Evolutionary conservation across 2,797 vertebrate genomes (phyloP).

Genomic region (Mus minutoides): DNA sequence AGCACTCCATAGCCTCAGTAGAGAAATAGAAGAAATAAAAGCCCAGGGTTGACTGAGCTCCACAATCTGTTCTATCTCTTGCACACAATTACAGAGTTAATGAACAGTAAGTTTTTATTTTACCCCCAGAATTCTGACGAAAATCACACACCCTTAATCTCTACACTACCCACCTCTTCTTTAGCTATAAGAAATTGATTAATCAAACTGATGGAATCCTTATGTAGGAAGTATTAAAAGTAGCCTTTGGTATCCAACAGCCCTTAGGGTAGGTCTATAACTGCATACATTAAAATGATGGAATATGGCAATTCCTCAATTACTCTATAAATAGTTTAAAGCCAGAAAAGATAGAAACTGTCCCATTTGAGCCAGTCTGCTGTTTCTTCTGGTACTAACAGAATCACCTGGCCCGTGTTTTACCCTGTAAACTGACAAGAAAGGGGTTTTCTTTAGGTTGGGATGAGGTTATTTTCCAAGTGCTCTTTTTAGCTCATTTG

Average conservation of each 20-base stretch:
- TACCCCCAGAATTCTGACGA: not conserved
- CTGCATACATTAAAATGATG: not conserved
- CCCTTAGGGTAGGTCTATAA: conserved; percentile 7
- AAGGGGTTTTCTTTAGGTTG: not conserved
- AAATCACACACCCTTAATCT: not conserved
- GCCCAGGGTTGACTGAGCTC: not conserved
- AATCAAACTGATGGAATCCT: conserved; percentile 1
- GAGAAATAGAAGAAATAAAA: not conserved
- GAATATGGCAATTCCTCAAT: not conserved
- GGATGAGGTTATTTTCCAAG: conserved; percentile 1
- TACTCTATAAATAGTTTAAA: conserved; percentile 46
- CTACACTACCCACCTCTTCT: not conserved
- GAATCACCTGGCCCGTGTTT: not conserved
- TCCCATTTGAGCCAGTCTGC: not conserved
- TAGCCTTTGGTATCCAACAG: not conserved
- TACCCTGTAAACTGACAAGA: conserved; percentile 2
- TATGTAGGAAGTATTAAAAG: not conserved
- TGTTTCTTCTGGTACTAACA: not conserved
- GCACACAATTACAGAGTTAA: not conserved
- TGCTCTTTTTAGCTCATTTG: not conserved
- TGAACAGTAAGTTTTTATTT: not conserved
- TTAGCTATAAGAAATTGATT: not conserved
- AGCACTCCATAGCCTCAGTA: not conserved
- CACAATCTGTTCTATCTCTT: not conserved
- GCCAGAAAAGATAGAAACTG: not conserved